Evolutionary conservation across 1,140 invertebrate genomes (phyloP).

Genomic region (Steinernema feltiae): DNA sequence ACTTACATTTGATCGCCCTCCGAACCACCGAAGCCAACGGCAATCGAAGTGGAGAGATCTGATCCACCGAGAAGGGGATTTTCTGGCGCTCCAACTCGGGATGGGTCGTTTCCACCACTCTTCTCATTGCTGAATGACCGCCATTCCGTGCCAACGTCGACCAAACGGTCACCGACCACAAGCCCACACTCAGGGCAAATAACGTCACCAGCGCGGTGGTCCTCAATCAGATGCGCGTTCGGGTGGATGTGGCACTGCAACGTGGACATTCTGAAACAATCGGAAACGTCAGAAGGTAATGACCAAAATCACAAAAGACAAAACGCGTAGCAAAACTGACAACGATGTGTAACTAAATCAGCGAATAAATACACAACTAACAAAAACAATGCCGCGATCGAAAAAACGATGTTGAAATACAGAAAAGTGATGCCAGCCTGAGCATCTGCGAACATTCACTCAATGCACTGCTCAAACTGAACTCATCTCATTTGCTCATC

Average conservation of each 20-base stretch:
- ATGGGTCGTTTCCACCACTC: conserved; percentile 80
- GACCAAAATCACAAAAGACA: no score
- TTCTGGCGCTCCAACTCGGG: conserved; percentile 82
- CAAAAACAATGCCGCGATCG: no score
- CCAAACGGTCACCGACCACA: conserved; percentile 95
- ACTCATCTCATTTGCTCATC: no score
- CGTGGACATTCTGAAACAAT: background rate
- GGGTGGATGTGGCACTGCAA: conserved; percentile 67
- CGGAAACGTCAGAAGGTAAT: no score
- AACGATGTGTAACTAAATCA: no score
- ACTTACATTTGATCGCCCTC: conserved; percentile 47
- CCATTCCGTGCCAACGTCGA: conserved; percentile 99
- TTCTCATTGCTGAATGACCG: conserved; percentile 98
- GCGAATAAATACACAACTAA: no score
- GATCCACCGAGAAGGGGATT: conserved; percentile 90
- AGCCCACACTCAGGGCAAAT: conserved; percentile 97
- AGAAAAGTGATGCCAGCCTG: no score
- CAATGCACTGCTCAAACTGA: no score
- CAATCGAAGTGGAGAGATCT: conserved; percentile 94
- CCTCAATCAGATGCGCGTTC: conserved; percentile 87
- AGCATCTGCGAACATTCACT: no score
- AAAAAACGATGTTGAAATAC: no score
- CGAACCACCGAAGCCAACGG: conserved; percentile 77
- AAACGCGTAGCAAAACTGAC: no score
- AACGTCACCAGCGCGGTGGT: conserved; percentile 95